phyloP scores from a whole-genome alignment of 53 echinoderm and acorn worm genomes.

The Actinopyga echinites region DNA sequence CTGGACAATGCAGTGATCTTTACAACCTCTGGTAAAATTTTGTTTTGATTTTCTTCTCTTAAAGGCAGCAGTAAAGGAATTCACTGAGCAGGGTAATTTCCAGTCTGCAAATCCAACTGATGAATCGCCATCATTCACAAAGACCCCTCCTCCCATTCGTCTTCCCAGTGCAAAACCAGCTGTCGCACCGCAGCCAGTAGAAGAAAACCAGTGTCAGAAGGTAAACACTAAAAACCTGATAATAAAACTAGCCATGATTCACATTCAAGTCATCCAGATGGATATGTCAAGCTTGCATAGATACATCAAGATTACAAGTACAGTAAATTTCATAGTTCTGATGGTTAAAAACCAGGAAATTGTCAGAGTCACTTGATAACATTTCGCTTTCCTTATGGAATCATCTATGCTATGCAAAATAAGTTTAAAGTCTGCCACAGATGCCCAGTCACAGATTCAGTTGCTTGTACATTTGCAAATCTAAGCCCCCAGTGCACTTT shows the following conservation, averaged over 20 bases:
- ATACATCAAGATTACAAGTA: too few relatives aligned
- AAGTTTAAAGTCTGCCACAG: too few relatives aligned
- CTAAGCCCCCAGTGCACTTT: too few relatives aligned
- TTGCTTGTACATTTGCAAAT: too few relatives aligned
- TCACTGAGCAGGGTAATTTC: conserved; percentile 31
- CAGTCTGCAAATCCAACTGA: conserved; percentile 32
- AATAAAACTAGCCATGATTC: not conserved
- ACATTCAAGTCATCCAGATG: not conserved
- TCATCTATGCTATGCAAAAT: too few relatives aligned
- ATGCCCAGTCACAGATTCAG: too few relatives aligned
- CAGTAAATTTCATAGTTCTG: too few relatives aligned
- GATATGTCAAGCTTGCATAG: too few relatives aligned
- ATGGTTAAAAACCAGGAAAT: too few relatives aligned
- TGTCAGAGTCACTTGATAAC: too few relatives aligned
- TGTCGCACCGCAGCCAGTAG: conserved; percentile 73
- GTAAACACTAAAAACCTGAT: conserved; percentile 17
- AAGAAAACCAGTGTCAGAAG: conserved; percentile 40
- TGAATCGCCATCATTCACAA: conserved; percentile 59
- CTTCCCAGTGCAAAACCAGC: conserved; percentile 85
- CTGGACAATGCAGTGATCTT: not conserved
- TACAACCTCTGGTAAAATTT: not conserved
- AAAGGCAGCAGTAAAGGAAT: conserved; percentile 31
- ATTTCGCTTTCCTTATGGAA: too few relatives aligned
- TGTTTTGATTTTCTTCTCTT: not conserved
- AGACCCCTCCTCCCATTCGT: conserved; percentile 78